Base-by-base conservation (phyloP, 2,113 vertebrate species). In the Trogon surrucura region DNA sequence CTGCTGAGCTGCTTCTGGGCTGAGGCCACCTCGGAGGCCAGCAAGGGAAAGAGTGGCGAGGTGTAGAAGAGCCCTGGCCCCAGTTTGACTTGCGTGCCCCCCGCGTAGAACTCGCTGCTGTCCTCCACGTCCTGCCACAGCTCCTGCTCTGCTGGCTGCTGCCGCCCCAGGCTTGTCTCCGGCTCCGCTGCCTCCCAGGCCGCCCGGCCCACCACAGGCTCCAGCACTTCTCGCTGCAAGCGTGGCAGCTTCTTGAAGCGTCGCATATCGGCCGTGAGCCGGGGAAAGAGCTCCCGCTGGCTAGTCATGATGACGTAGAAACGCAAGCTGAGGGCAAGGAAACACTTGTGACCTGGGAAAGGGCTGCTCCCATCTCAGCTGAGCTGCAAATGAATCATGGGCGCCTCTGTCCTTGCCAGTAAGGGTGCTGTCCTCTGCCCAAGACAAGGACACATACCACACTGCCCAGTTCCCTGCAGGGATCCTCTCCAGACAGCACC, bases 261-360 rank as follows among this genome's bases (percentile, higher is more conserved):
- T 1, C 98, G 98, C 99, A 99, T 98, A 87, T 99, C 99, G 0
- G 99, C 99, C 0, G 99, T 99, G 85, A 99, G 98, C 65, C 99
- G 98, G 5, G 99, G 99, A 65, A 99, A 99, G 18, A 99, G 98
- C 95, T 99, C 99, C 75, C 99, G 98, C 96, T 99, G 99, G 96
- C 99, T 99, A 1, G 99, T 99, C 98, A 99, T 99, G 96, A 99
- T 98, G 94, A 99, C 99, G 0, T 99, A 99, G 97, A 99, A 99
- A 62, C 98, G 98, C 22, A 99, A 94, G 97, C 99, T 99, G 85
- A 44, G 64, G 29, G n/a, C 30, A 65, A 67, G 62, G 47, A 64
- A 56, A 80, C 75, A 51, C 23, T 29, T 32, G 41, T 94, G 47
- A 94, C 34, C 11, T 9, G 23, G 19, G 29, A 69, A 91, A 90